These are phyloP conservation scores for Meda fulgida DNA, from an alignment of 2,797 vertebrate genomes.

Conservation along the genomic window DNA sequence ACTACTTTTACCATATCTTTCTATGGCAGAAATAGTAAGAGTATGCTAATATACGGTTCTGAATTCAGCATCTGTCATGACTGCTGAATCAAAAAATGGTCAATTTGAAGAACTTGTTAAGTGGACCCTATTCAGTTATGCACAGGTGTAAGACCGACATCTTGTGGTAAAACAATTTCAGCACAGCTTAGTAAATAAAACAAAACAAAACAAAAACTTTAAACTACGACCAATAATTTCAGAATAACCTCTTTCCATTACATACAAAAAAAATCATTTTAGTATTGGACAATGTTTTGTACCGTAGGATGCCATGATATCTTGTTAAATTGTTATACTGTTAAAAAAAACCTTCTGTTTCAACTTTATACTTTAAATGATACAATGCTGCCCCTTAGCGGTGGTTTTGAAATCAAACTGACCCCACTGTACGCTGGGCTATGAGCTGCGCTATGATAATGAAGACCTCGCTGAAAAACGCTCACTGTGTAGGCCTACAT, in stretches of 20 bases:
- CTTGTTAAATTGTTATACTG: no score
- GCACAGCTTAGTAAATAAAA: background rate
- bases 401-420: background rate
- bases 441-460: background rate
- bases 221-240: background rate
- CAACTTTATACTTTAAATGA: background rate
- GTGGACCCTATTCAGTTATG: background rate
- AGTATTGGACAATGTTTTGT: background rate
- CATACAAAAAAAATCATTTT: background rate
- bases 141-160: constrained; percentile 60
- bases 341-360: background rate
- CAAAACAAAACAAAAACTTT: no score
- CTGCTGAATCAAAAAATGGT: background rate
- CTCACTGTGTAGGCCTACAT: background rate
- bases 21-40: no score
- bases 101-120: background rate
- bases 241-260: background rate
- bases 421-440: no score
- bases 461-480: background rate
- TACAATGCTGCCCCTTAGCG: constrained; percentile 38
- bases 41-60: no score
- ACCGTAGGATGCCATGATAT: background rate
- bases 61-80: background rate
- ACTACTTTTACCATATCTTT: no score
- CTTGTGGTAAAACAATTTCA: constrained; percentile 62